phyloP scores from a whole-genome alignment of 1,140 invertebrate genomes.

The Whitmania pigra region DNA sequence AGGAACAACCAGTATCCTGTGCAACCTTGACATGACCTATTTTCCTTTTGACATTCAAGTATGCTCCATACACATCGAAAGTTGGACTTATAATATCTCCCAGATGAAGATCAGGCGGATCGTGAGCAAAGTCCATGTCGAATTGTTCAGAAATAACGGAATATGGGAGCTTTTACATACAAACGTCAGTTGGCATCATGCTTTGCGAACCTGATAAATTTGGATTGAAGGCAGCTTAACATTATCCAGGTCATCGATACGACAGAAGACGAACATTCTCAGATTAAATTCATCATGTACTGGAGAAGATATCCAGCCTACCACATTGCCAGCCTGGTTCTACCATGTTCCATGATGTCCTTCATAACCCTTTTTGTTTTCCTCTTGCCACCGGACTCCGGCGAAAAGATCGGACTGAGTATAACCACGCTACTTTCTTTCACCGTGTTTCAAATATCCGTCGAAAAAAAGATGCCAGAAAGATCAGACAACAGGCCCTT shows the following conservation, averaged over 20 bases:
- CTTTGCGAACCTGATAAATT: too few species aligned
- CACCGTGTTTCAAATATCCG: conserved; percentile 6
- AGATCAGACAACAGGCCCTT: conserved; percentile 8
- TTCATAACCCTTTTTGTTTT: conserved; percentile 21
- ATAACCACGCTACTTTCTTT: background rate
- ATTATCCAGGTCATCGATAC: background rate
- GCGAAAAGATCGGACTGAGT: conserved; percentile 37
- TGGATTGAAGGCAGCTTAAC: too few species aligned
- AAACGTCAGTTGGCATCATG: background rate
- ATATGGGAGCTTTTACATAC: background rate
- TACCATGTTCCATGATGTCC: conserved; percentile 24
- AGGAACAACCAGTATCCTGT: background rate
- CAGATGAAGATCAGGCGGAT: background rate
- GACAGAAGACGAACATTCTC: background rate
- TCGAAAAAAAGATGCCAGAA: background rate
- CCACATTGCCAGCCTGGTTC: conserved; percentile 20
- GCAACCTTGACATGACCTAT: conserved; percentile 8
- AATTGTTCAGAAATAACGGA: background rate
- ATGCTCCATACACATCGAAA: conserved; percentile 5
- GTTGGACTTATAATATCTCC: background rate
- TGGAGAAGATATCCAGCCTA: conserved; percentile 13
- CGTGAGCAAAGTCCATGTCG: background rate
- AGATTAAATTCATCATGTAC: background rate
- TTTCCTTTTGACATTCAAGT: conserved; percentile 2
- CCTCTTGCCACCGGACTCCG: conserved; percentile 3